phyloP scores from a whole-genome alignment of 2,797 vertebrate species.

The Muscicapa comitata region DNA sequence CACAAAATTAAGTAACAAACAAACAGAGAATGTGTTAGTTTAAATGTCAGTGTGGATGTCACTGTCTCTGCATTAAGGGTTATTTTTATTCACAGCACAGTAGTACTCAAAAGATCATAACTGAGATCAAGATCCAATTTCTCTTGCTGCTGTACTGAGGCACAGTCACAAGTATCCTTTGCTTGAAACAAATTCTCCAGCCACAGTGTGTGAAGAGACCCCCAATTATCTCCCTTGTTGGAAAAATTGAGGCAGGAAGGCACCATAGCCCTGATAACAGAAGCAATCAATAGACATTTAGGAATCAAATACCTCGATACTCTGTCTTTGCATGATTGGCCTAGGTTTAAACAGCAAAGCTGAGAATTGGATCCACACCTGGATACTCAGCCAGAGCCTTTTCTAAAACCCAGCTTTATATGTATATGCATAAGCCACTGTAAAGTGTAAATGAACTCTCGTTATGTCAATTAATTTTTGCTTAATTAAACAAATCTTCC shows the following conservation, averaged over 20 bases:
- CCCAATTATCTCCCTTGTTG: not conserved
- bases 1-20: not conserved
- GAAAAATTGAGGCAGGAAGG: not conserved
- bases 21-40: not conserved
- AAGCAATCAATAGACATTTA: not conserved
- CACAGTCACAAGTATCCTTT: not conserved
- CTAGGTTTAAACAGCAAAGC: not conserved
- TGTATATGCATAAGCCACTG: not conserved
- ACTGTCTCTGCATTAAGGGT: not conserved
- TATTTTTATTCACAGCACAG: not conserved
- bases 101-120: not conserved
- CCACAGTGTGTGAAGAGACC: not conserved
- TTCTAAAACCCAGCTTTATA: conserved; percentile 1
- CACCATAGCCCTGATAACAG: not conserved
- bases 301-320: not conserved
- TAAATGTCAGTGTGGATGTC: not conserved
- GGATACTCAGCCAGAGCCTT: not conserved
- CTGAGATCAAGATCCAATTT: not conserved
- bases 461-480: conserved; percentile 50
- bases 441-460: conserved; percentile 43
- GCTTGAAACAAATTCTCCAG: not conserved
- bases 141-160: not conserved
- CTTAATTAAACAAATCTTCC: conserved; percentile 40
- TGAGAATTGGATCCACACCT: conserved; percentile 43
- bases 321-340: not conserved